A percentile compares a stretch with the other conserved stretches of the same genome.
phyloP scores from a whole-genome alignment of 1,140 invertebrate species.

The Scaptomyza pallida region DNA sequence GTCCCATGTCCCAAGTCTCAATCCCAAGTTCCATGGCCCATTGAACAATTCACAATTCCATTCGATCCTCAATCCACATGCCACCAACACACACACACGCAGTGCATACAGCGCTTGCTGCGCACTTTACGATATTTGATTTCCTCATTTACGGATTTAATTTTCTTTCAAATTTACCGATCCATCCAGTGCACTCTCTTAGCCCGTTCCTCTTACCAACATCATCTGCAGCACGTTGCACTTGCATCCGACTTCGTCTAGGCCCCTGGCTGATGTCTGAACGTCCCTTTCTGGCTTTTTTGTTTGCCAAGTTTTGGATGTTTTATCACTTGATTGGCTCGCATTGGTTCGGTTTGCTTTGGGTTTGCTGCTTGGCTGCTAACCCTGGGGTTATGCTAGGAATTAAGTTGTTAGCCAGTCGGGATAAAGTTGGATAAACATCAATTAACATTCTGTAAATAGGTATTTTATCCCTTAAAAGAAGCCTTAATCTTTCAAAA shows the following conservation, averaged over 20 bases:
- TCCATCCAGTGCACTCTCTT: constrained; percentile 36
- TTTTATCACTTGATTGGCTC: constrained; percentile 78
- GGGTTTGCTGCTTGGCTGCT: constrained; percentile 50
- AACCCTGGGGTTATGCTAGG: constrained; percentile 58
- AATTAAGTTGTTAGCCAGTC: constrained; percentile 59
- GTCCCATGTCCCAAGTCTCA: constrained; percentile 3
- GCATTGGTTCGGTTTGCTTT: too few species aligned
- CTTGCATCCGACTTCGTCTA: constrained; percentile 46
- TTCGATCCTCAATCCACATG: constrained; percentile 47
- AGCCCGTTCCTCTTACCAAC: constrained; percentile 52
- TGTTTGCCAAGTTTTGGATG: constrained; percentile 79
- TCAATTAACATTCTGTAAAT: too few species aligned
- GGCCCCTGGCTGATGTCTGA: constrained; percentile 14
- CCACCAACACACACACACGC: constrained; percentile 55
- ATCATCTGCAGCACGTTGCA: constrained; percentile 18
- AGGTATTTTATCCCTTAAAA: too few species aligned
- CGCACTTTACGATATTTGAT: constrained; percentile 82
- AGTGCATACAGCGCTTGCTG: constrained; percentile 23
- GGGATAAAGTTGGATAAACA: neutral
- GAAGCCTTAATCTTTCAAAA: too few species aligned
- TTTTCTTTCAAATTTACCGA: constrained; percentile 82
- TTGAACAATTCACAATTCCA: constrained; percentile 37
- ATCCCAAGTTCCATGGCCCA: constrained; percentile 31
- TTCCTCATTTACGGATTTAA: constrained; percentile 83
- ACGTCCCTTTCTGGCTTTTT: constrained; percentile 19